Conservation (phyloP, 2,888 invertebrate genomes). For the Horisme vitalbata region DNA sequence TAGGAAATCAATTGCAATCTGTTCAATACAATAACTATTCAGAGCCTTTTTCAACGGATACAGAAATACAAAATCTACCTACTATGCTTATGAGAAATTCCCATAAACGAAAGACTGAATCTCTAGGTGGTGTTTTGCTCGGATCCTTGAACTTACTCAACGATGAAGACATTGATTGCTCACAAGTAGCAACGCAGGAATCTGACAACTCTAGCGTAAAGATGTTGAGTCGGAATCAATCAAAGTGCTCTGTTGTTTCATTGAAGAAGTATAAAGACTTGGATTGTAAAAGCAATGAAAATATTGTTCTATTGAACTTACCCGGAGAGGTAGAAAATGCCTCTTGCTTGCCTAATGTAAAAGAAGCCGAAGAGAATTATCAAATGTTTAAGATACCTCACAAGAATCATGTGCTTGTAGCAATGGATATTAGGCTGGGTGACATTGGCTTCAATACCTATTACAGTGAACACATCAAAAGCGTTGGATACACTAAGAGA, state of each 20-base stretch:
- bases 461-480: slow-evolving; percentile 55
- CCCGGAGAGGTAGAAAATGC: too few species aligned
- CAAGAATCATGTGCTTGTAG: slow-evolving; percentile 31
- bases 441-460: slow-evolving; percentile 64
- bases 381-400: slow-evolving; percentile 44
- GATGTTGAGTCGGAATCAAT: slow-evolving; percentile 41
- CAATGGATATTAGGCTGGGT: slow-evolving; percentile 56
- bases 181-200: slow-evolving; percentile 27
- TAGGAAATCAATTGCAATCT: too few species aligned
- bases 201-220: slow-evolving; percentile 32
- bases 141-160: slow-evolving; percentile 58
- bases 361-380: slow-evolving; percentile 49
- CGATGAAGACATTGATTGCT: slow-evolving; percentile 40
- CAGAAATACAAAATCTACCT: too few species aligned
- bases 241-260: slow-evolving; percentile 52
- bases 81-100: too few species aligned
- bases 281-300: slow-evolving; percentile 57
- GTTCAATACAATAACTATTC: too few species aligned
- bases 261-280: slow-evolving; percentile 63
- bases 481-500: slow-evolving; percentile 32
- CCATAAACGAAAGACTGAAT: slow-evolving; percentile 8
- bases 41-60: neutral
- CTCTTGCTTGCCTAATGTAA: too few species aligned
- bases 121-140: slow-evolving; percentile 50
- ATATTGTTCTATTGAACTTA: slow-evolving; percentile 8